Evolutionary conservation across 2,113 vertebrate species (phyloP).

Genomic region (Scytalopus superciliaris): DNA sequence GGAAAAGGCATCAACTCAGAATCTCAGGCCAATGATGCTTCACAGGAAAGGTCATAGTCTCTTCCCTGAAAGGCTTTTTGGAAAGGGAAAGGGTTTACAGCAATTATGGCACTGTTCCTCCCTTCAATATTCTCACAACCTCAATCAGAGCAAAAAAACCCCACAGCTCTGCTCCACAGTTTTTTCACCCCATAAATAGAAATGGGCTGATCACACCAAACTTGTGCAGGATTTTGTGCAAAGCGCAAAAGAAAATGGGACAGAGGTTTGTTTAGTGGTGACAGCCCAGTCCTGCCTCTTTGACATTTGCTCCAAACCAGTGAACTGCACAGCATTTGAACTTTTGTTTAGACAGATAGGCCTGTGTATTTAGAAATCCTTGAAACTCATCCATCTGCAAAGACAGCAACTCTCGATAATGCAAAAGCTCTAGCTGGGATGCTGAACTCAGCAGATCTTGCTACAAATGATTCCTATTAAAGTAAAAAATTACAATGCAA

Average conservation of each 20-base stretch:
- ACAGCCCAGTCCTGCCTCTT: conserved; percentile 10
- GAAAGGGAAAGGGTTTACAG: not conserved
- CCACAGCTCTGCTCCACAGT: not conserved
- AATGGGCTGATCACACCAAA: not conserved
- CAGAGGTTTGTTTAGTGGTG: conserved; percentile 34
- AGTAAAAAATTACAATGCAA: conserved; percentile 64
- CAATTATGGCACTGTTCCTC: not conserved
- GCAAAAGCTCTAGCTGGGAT: conserved; percentile 26
- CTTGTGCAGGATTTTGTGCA: not conserved
- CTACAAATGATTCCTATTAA: conserved; percentile 64
- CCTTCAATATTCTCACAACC: not conserved
- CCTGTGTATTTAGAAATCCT: conserved; percentile 63
- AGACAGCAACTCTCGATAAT: conserved; percentile 54
- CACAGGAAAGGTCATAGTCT: not conserved
- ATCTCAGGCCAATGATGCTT: not conserved
- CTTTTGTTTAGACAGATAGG: conserved; percentile 62
- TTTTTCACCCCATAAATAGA: conserved; percentile 3
- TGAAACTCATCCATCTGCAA: conserved; percentile 65
- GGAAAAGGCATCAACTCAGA: not conserved
- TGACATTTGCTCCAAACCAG: conserved; percentile 56
- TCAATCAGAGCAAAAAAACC: not conserved
- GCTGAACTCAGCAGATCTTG: conserved; percentile 64
- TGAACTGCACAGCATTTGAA: conserved; percentile 57
- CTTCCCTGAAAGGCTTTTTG: not conserved
- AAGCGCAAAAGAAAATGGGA: not conserved